phyloP scores from a whole-genome alignment of 2,888 invertebrate species.

The Keiferia lycopersicella region DNA sequence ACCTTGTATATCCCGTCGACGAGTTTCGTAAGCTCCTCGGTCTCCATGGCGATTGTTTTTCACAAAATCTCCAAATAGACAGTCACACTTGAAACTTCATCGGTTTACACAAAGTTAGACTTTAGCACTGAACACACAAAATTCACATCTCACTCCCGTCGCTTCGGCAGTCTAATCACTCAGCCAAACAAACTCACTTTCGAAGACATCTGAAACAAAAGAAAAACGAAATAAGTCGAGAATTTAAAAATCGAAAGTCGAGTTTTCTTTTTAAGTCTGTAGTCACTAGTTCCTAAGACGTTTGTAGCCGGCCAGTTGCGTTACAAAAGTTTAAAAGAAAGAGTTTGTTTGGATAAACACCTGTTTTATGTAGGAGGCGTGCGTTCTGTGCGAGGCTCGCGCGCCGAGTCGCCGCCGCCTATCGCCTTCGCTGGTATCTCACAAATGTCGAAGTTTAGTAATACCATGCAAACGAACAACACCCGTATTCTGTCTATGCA shows the following conservation, averaged over 20 bases:
- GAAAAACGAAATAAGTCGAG: conserved; percentile 47
- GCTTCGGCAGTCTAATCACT: conserved; percentile 57
- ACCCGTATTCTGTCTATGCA: conserved; percentile 32
- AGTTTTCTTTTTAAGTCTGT: conserved; percentile 19
- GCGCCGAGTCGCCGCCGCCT: conserved; percentile 62
- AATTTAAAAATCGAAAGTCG: conserved; percentile 30
- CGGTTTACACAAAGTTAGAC: conserved; percentile 60
- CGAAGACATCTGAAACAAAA: conserved; percentile 77
- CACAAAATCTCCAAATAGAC: conserved; percentile 52
- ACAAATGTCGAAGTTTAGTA: conserved; percentile 66
- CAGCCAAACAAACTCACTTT: conserved; percentile 64
- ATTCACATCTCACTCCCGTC: conserved; percentile 70
- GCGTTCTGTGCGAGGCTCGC: conserved; percentile 64
- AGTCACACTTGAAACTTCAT: conserved; percentile 75
- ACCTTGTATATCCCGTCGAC: conserved; percentile 96
- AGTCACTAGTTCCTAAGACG: neutral
- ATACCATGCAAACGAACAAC: conserved; percentile 57
- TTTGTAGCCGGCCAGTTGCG: conserved; percentile 16
- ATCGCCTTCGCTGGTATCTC: conserved; percentile 56
- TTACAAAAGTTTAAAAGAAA: conserved; percentile 30
- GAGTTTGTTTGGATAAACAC: conserved; percentile 38
- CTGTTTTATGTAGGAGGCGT: conserved; percentile 59
- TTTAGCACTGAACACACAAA: conserved; percentile 68
- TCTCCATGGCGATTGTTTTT: conserved; percentile 84
- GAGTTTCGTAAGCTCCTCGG: conserved; percentile 94